These are phyloP conservation scores for Myanophis thanlyinensis DNA, from an alignment of 2,113 vertebrate genomes.

Conservation along the genomic window DNA sequence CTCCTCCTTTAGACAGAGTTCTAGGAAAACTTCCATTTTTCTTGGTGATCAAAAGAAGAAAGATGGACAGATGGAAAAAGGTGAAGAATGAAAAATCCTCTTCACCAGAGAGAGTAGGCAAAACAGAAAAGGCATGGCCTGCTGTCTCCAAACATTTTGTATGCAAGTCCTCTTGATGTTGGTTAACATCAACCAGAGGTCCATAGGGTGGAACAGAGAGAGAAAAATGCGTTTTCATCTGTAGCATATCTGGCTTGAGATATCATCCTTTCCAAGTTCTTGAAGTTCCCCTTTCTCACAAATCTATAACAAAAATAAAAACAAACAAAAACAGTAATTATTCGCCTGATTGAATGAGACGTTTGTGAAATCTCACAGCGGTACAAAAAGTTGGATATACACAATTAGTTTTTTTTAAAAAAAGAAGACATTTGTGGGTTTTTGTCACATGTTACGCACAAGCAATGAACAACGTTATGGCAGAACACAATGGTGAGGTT, in stretches of 20 bases:
- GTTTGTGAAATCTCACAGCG: fast-evolving
- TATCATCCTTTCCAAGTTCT: not conserved
- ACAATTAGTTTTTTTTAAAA: not conserved
- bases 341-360: fast-evolving
- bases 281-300: not conserved
- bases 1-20: not conserved
- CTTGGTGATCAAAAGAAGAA: not conserved
- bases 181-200: not conserved
- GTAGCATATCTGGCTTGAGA: too few species aligned
- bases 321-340: not conserved
- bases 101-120: fast-evolving
- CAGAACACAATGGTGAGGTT: not conserved
- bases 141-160: not conserved
- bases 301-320: constrained; percentile 41
- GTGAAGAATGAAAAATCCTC: not conserved
- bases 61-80: not conserved
- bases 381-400: fast-evolving
- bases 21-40: not conserved
- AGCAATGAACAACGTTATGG: not conserved
- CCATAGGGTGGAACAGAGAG: fast-evolving
- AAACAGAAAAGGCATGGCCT: constrained; percentile 21
- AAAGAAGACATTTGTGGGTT: not conserved
- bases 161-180: not conserved
- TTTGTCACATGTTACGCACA: not conserved
- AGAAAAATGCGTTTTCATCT: not conserved